Evolutionary conservation across 2,888 invertebrate genomes (phyloP), one percentile per base, ranked within the genome.

Genomic region (Cataglyphis albicans): DNA sequence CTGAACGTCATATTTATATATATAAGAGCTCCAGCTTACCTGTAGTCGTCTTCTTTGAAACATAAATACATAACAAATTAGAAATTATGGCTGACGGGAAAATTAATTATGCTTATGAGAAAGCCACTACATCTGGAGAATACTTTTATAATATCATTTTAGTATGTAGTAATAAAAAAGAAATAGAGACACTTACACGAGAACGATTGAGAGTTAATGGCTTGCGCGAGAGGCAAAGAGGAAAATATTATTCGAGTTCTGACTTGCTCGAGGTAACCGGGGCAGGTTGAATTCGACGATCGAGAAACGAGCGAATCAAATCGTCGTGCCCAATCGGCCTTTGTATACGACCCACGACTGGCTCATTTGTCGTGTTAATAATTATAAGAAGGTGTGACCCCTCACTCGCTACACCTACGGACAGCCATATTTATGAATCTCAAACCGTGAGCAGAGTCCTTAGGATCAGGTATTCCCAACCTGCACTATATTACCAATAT

Each of bases 281-380:
- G 55, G 65, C 68, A 84, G 61, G 21, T 38, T 67, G 48, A 55
- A 74, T 68, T 32, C 63, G 57, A 67, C 55, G 63, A 68, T 70
- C 73, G 82, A 76, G 84, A 88, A 83, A 85, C 85, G 83, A 89
- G 89, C 89, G 87, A 87, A 83, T 85, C 85, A 82, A 87, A 87
- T 88, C 83, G 83, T 80, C 84, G 80, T 84, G 73, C 64, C 88
- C 84, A 82, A 90, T 88, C 89, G 65, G 65, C 72, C 76, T 84
- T 89, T 88, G 88, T 92, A 91, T 91, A 92, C 88, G 89, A 88
- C 86, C 90, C 61, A 84, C 85, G 86, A 63, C 86, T 80, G 87
- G 88, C 91, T 94, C 94, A 94, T 94, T 94, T 94, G 94, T 94
- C 94, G 93, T 91, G 91, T 90, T 92, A 93, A 94, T 94, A 94